Conservation (phyloP, 2,888 invertebrate genomes). For the Mongoloraphidia duomilia region DNA sequence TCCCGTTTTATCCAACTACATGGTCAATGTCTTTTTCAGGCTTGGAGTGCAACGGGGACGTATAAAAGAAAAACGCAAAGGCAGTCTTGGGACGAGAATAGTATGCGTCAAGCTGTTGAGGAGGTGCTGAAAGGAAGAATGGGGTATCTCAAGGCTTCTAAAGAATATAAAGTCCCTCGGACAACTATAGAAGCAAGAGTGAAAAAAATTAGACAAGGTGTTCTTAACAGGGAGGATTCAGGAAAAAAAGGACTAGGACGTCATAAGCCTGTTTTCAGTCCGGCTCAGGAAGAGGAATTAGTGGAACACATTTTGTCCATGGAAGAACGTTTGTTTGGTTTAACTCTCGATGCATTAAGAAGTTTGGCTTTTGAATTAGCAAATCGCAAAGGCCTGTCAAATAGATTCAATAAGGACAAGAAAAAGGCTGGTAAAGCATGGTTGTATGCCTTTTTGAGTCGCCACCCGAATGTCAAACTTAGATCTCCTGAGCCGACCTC, state of each 20-base stretch:
- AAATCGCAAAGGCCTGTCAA: neutral
- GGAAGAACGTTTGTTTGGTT: constrained; percentile 4
- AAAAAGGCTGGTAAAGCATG: neutral
- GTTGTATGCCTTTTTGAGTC: constrained; percentile 3
- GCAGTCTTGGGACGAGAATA: constrained; percentile 1
- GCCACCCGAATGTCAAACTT: constrained; percentile 3
- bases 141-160: constrained; percentile 7
- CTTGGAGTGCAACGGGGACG: no score
- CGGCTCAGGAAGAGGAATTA: constrained; percentile 2
- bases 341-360: constrained; percentile 1
- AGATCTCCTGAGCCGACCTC: neutral
- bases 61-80: no score
- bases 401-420: neutral
- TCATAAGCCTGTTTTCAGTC: constrained; percentile 6
- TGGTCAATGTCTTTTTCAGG: no score
- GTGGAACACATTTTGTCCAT: constrained; percentile 4
- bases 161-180: constrained; percentile 6
- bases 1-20: no score
- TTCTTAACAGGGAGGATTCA: neutral
- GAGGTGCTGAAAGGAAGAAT: constrained; percentile 8
- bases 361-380: neutral
- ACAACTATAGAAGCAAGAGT: constrained; percentile 8
- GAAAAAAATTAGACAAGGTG: constrained; percentile 3
- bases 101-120: neutral
- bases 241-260: constrained; percentile 6